Base-by-base conservation (phyloP, 1,140 invertebrate species). In the Aporrectodea caliginosa region DNA sequence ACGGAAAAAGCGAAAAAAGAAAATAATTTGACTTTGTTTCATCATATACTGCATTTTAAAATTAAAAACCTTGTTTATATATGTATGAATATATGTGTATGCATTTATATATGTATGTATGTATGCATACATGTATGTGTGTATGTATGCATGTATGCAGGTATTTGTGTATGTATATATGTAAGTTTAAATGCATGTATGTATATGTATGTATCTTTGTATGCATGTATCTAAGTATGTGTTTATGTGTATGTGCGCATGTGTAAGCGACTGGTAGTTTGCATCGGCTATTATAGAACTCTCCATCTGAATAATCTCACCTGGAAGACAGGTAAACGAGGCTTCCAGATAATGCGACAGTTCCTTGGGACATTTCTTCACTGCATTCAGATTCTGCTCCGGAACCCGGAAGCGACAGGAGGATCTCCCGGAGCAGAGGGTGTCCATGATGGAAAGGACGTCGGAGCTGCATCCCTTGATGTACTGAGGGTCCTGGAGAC, bases 361-460 rank as follows among this genome's bases (percentile, higher is more conserved):
- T 68, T 81, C 80, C 69, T 74, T 35, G 33, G 80, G 77, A 35
- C 80, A 81, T 1, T 33, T 68, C 34, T 71, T 73, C 70, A 74
- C n/a, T 27, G 22, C 22, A 31, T 74, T 16, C 6, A 81, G 35
- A 16, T 43, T n/a, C 35, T 33, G 16, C 30, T 81, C 70, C 16
- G 80, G 77, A 1, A 81, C 58, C 30, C 32, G 69, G 31, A 81
- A 35, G 27, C 30, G 70, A 71, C 80, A 81, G n/a, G 31, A 30
- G 0, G 29, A 34, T 32, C 69, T 69, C 22, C 80, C 80, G 29
- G 80, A 81, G 29, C 80, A 81, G 69, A 73, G 69, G 16, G 33
- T 29, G 33, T 81, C 80, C 43, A 81, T 32, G n/a, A 29, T n/a
- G 22, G 69, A n/a, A 33, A 78, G 32, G 12, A 81, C 76, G 70